Evolutionary conservation across 2,797 vertebrate species (phyloP), one percentile per base, ranked within the genome.

Genomic region (Ciconia nigra): DNA sequence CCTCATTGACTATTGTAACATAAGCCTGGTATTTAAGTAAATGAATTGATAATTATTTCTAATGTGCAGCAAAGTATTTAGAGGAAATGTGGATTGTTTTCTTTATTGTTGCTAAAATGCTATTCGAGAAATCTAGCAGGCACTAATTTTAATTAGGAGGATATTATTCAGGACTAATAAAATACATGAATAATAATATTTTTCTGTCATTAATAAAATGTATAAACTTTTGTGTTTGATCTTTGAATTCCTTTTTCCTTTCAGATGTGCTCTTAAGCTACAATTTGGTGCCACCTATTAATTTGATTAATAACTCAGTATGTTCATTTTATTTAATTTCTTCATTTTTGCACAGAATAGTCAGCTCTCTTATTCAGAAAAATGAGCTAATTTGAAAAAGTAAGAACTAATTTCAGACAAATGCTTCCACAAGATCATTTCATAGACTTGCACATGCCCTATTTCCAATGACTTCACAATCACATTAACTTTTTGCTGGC

Each of bases 321-420:
- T 54, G 66, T 46, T 93, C 69, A 93, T 97, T 95, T 93, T 91
- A 94, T 90, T 95, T 95, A 89, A 96, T 81, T 96, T 92, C 73
- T 37, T 67, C 37, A 47, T 85, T 96, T 93, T 92, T 83, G 84
- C 83, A 73, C 65, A 89, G 92, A 94, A 88, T 35, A 94, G 81
- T 96, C 80, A 93, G 66, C 87, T 84, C 77, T 54, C 82, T 94
- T 86, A 89, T 89, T 91, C 90, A 95, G 63, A 93, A 95, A 97
- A 90, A 97, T 96, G 90, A 97, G 83, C 79, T 96, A 87, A 90
- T 97, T 72, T 96, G 57, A 88, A 90, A 95, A 96, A 96, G 79
- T 42, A 82, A 77, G 83, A 96, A 58, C 74, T 94, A 93, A 96
- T 97, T 96, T 94, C 74, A 95, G 87, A 92, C 76, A 90, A 97